Evolutionary conservation across 2,797 vertebrate genomes (phyloP), one percentile per base, ranked within the genome.

Genomic region (Kryptolebias ocellatus): DNA sequence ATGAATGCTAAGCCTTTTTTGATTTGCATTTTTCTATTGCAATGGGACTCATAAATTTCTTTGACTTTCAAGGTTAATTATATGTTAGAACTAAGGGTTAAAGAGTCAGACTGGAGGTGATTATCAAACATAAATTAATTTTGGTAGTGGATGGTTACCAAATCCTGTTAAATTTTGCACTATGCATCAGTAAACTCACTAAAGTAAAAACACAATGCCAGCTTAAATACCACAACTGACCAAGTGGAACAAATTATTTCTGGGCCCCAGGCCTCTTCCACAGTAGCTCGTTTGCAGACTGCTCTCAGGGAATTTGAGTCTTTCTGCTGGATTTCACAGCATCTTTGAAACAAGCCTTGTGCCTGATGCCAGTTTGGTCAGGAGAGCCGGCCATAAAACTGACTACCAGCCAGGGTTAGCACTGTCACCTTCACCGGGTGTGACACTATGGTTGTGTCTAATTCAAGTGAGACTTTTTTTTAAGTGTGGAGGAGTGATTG

Each of bases 201-300:
- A 53, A 64, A 46, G 14, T 53, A 29, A 65, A 55, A 65, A 47
- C 45, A 18, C 11, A 17, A 16, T 49, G 53, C 47, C 52, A 47
- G 34, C 44, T 53, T 28, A 66, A 28, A 55, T 50, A 17, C 15
- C 16, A 39, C 39, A 64, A 37, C 46, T 53, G 57, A 60, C 58
- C 55, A 46, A 61, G 34, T 27, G 62, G n/a, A 86, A 50, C 71
- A 73, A 60, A 79, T 66, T 64, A 56, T 42, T 66, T 53, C 6
- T 6, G 37, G 55, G n/a, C 55, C 53, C 60, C 24, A 4, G 63
- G 65, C 20, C 60, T 50, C 27, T 44, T 64, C 46, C 31, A 16
- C 72, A 11, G 47, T 44, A 4, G 31, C 54, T 17, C 1, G 18
- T 2, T 20, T 60, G 9, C 49, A 37, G 31, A 39, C 27, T 29